Base-by-base conservation (phyloP, 1,140 invertebrate species). In the Drosophila tropicalis region DNA sequence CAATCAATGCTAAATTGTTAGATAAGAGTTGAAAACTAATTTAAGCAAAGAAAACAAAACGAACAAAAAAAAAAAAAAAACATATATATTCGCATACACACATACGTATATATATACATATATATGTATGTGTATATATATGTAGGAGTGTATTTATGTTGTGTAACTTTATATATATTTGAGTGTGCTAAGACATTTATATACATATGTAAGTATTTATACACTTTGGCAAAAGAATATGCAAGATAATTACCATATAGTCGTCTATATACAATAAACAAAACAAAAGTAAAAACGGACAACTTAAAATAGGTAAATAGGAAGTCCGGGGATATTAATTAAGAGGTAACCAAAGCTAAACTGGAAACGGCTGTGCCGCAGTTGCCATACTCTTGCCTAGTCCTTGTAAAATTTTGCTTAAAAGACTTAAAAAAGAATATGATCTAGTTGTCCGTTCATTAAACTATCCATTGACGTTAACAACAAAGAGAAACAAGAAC, bases 151-250 rank as follows among this genome's bases (percentile, higher is more conserved):
- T 89, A 89, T 89, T 89, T 84, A 89, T 89, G 81, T 89, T 89
- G 84, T 84, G 85, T 87, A 89, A 84, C 84, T 89, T 75, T 56
- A 79, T 71, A 34, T 39, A 57, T 57, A 47, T 47, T 17, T 58
- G 29, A 81, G 84, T 74, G 86, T 90, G 86, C 81, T 81, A 86
- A 85, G 72, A 89, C 80, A 84, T 90, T 84, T 86, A 89, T 86
- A 85, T 81, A 84, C 77, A 77, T 84, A 81, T 89, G 86, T 76
- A 80, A 69, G 85, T 70, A 83, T 79, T 79, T 79, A 85, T 70
- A 81, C 75, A 71, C 69, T 75, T 61, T 67, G 44, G 17, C 44
- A 51, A 51, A 51, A 22, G 10, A 51, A 51, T 51, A 51, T 22
- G 44, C 44, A 51, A 51, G 19, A 51, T 51, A 51, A 51, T 19